These are phyloP conservation scores for Pagetopsis macropterus DNA, from an alignment of 2,797 vertebrate species.

Conservation along the genomic window DNA sequence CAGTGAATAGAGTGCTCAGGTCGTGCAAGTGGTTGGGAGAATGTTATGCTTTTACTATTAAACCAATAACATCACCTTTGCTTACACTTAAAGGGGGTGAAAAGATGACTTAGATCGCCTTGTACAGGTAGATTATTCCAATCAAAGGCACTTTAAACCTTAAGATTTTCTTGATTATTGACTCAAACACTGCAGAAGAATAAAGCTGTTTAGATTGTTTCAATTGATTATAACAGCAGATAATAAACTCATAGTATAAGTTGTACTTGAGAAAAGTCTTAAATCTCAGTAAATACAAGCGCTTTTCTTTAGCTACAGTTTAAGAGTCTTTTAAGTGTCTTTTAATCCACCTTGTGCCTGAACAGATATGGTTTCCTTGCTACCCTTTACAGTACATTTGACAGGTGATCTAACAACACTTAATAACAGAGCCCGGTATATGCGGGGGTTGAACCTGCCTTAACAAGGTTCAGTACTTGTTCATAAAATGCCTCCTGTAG, in stretches of 20 bases:
- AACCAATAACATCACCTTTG: not conserved
- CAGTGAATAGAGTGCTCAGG: no score
- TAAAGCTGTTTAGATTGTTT: not conserved
- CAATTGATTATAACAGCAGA: not conserved
- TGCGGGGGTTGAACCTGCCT: constrained; percentile 26
- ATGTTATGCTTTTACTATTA: not conserved
- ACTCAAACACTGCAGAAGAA: not conserved
- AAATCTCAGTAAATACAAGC: not conserved
- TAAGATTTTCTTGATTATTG: not conserved
- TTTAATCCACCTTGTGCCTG: constrained; percentile 10
- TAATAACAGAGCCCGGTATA: constrained; percentile 18
- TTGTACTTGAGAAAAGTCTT: not conserved
- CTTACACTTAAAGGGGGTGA: not conserved
- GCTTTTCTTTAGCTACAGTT: not conserved
- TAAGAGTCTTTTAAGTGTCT: not conserved
- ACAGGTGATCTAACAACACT: constrained; percentile 37
- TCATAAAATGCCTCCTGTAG: constrained; percentile 53
- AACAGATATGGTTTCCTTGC: constrained; percentile 6
- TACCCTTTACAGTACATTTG: constrained; percentile 18
- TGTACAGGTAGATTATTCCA: not conserved
- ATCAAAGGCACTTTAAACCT: not conserved
- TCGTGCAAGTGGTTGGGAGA: no score
- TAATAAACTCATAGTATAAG: not conserved
- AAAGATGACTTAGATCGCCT: not conserved
- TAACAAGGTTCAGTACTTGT: constrained; percentile 29